Conservation (phyloP, 2,113 vertebrate genomes). For the Petroica traversi region DNA sequence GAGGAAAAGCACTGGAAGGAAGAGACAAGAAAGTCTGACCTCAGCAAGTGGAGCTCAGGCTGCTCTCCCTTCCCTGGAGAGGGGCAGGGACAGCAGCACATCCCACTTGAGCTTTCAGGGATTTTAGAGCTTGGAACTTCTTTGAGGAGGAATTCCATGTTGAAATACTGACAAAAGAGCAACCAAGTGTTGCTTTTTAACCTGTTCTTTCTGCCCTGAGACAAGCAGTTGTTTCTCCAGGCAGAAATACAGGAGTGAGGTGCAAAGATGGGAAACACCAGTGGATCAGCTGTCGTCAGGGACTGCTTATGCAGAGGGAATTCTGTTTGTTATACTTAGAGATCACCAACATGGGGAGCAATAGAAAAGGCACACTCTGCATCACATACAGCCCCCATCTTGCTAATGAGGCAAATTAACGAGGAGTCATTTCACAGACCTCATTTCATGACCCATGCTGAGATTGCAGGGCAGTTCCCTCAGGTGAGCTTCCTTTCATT, state of each 20-base stretch:
- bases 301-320: neutral
- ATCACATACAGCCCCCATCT: neutral
- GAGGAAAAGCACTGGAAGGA: neutral
- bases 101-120: neutral
- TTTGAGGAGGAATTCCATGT: neutral
- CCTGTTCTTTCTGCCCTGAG: neutral
- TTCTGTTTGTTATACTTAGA: neutral
- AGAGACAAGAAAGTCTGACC: neutral
- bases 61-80: neutral
- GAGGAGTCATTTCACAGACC: neutral
- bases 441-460: neutral
- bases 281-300: neutral
- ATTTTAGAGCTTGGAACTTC: neutral
- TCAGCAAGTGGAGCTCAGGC: neutral
- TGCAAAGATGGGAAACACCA: neutral
- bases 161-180: neutral
- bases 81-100: neutral
- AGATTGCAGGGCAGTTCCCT: neutral
- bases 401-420: constrained; percentile 21
- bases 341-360: neutral
- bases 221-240: neutral
- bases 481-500: neutral
- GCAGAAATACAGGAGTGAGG: neutral
- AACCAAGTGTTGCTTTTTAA: neutral
- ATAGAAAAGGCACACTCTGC: neutral